phyloP scores from a whole-genome alignment of 2,888 invertebrate genomes.

The Oscheius sp. region DNA sequence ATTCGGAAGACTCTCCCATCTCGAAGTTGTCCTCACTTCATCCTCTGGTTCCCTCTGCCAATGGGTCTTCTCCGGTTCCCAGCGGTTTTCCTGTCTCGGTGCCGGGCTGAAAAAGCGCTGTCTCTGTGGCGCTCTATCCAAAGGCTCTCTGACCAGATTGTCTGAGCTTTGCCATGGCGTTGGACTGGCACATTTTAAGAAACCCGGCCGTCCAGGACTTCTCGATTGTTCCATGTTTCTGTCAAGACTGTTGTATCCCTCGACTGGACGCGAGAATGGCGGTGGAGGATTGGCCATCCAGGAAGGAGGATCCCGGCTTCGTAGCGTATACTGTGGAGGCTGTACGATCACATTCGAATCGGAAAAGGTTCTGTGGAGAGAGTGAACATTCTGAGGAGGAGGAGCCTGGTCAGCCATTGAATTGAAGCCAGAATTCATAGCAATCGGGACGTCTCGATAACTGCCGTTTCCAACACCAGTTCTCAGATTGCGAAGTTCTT shows the following conservation, averaged over 20 bases:
- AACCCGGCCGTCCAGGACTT: not conserved
- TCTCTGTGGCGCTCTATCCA: not conserved
- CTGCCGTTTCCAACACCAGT: not conserved
- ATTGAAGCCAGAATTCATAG: not conserved
- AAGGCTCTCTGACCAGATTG: slow-evolving; percentile 7
- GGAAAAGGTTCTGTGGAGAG: slow-evolving; percentile 28
- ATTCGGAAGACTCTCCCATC: no score
- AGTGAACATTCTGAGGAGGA: not conserved
- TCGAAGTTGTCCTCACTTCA: no score
- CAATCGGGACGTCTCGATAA: slow-evolving; percentile 22
- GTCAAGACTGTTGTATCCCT: slow-evolving; percentile 12
- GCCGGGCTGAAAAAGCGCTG: not conserved
- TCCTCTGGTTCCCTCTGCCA: no score
- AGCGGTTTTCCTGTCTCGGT: not conserved
- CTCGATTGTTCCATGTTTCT: not conserved
- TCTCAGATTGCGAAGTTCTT: slow-evolving; percentile 16
- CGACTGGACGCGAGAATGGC: slow-evolving; percentile 11
- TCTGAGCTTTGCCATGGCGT: slow-evolving; percentile 28
- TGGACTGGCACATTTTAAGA: slow-evolving; percentile 31
- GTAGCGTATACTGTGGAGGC: not conserved
- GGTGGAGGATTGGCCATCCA: slow-evolving; percentile 32
- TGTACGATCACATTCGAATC: slow-evolving; percentile 20
- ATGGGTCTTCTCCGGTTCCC: not conserved
- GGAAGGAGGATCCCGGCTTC: not conserved
- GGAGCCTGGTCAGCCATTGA: not conserved